phyloP scores from a whole-genome alignment of 2,888 invertebrate species.

The Rhynchonema sp. region DNA sequence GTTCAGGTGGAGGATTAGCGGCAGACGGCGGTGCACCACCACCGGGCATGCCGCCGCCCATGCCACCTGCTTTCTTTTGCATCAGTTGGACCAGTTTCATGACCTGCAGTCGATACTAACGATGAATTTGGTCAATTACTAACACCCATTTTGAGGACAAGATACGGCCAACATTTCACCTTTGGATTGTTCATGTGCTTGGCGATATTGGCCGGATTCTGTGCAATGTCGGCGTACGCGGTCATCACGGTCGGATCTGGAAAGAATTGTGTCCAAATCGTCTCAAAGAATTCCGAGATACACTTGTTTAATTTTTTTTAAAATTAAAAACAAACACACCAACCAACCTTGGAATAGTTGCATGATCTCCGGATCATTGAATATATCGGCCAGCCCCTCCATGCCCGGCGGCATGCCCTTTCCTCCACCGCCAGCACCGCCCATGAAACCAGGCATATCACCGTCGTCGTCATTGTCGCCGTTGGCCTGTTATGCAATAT shows the following conservation, averaged over 20 bases:
- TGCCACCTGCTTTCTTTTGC: not conserved
- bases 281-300: too few species aligned
- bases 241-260: conserved; percentile 55
- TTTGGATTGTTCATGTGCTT: conserved; percentile 47
- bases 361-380: conserved; percentile 19
- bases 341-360: conserved; percentile 6
- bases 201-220: conserved; percentile 60
- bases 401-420: conserved; percentile 37
- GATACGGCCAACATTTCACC: conserved; percentile 7
- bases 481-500: too few species aligned
- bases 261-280: too few species aligned
- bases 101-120: too few species aligned
- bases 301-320: not conserved
- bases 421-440: conserved; percentile 9
- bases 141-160: not conserved
- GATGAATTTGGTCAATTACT: too few species aligned
- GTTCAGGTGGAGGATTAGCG: conserved; percentile 6
- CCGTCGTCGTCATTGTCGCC: not conserved
- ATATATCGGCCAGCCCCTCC: conserved; percentile 18
- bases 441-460: too few species aligned
- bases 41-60: not conserved
- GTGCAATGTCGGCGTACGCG: conserved; percentile 58
- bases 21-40: conserved; percentile 4
- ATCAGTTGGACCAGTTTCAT: not conserved
- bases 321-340: not conserved